Conservation (phyloP, 2,888 invertebrate genomes). For the Eupithecia centaureata region DNA sequence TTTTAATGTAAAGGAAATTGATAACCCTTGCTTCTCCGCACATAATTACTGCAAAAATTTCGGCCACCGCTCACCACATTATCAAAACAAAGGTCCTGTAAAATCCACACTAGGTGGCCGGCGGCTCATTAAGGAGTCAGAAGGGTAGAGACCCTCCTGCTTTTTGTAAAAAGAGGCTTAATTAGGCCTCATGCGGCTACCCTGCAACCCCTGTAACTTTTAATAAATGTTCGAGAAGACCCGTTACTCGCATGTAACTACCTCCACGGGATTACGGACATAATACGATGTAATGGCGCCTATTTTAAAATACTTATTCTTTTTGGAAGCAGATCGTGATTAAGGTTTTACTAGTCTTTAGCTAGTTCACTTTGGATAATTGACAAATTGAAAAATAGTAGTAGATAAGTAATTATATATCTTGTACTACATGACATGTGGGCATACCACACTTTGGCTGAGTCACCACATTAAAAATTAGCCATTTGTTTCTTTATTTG, state of each 20-base stretch:
- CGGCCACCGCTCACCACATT: conserved; percentile 58
- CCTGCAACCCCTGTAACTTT: conserved; percentile 82
- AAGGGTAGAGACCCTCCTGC: conserved; percentile 73
- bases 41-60: conserved; percentile 60
- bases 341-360: not conserved
- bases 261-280: conserved; percentile 43
- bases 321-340: not conserved
- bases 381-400: not conserved
- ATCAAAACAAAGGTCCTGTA: conserved; percentile 69
- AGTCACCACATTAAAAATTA: not conserved
- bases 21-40: conserved; percentile 36
- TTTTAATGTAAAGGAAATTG: conserved; percentile 24
- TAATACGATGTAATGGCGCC: conserved; percentile 44
- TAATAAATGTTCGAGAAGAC: conserved; percentile 81
- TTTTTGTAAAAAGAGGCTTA: conserved; percentile 83
- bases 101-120: conserved; percentile 75
- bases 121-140: conserved; percentile 81
- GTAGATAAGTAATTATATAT: not conserved
- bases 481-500: not conserved
- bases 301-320: conserved; percentile 34
- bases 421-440: not conserved
- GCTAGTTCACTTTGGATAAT: not conserved
- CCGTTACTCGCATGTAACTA: conserved; percentile 57
- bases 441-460: not conserved
- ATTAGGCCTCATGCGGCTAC: conserved; percentile 83